phyloP scores from a whole-genome alignment of 2,888 invertebrate genomes.

The Argyresthia goedartella region DNA sequence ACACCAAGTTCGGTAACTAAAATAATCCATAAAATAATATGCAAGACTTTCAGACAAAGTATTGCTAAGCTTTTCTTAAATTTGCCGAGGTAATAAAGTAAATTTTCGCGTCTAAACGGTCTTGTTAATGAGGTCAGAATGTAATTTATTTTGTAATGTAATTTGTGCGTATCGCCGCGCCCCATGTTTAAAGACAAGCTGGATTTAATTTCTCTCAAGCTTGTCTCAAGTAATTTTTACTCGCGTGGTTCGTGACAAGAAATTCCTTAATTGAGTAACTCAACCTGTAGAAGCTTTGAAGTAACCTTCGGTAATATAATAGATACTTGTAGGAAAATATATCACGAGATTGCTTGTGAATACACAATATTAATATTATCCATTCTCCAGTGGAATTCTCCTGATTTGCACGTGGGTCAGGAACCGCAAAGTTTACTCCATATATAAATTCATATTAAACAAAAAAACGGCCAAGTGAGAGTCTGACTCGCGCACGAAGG shows the following conservation, averaged over 20 bases:
- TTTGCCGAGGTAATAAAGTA: conserved; percentile 31
- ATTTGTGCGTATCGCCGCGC: conserved; percentile 23
- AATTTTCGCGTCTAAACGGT: conserved; percentile 21
- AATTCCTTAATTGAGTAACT: neutral
- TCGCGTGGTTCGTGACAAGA: neutral
- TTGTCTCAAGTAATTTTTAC: conserved; percentile 3
- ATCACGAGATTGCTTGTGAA: neutral
- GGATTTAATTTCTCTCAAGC: conserved; percentile 2
- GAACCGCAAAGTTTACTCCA: no score
- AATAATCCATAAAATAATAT: neutral
- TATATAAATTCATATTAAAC: no score
- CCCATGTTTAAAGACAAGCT: conserved; percentile 3
- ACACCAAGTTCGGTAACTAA: neutral
- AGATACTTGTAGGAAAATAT: neutral
- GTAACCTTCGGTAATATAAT: neutral
- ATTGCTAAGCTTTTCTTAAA: conserved; percentile 25
- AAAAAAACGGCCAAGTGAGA: no score
- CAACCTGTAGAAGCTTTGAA: neutral
- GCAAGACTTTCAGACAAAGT: conserved; percentile 8
- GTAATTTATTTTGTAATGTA: conserved; percentile 34
- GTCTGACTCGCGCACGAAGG: no score
- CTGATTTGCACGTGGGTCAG: no score
- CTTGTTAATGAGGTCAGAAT: conserved; percentile 29
- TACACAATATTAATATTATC: no score
- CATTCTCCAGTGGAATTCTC: no score